phyloP scores from a whole-genome alignment of 2,797 vertebrate genomes.

The Lepidocolaptes lacrymiger region DNA sequence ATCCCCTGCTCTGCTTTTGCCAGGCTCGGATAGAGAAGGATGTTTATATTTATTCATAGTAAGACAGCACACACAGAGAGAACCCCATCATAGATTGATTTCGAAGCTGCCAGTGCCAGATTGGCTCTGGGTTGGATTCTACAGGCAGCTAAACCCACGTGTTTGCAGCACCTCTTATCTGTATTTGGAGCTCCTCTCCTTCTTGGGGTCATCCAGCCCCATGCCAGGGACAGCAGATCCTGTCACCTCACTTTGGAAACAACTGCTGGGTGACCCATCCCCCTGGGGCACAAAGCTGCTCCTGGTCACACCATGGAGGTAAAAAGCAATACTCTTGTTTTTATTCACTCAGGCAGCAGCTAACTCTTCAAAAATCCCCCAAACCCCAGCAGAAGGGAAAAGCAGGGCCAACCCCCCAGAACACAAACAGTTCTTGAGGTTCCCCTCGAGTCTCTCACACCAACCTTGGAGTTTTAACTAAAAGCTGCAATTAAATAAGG shows the following conservation, averaged over 20 bases:
- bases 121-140: neutral
- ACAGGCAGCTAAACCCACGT: neutral
- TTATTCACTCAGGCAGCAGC: neutral
- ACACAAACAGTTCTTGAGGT: neutral
- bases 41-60: neutral
- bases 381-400: neutral
- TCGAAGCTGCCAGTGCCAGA: neutral
- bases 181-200: neutral
- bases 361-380: neutral
- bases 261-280: neutral
- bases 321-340: neutral
- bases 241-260: neutral
- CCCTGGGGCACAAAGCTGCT: neutral
- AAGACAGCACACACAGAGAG: neutral
- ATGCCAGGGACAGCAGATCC: neutral
- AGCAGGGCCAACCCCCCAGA: neutral
- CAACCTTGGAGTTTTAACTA: accelerated
- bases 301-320: neutral
- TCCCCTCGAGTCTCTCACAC: neutral
- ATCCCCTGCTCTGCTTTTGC: neutral
- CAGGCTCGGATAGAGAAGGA: neutral
- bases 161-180: accelerated
- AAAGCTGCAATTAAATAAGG: neutral
- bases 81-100: neutral
- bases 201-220: accelerated